A percentile compares a stretch with the other conserved stretches of the same genome.
Evolutionary conservation across 2,888 invertebrate species (phyloP).

Genomic region (Steromphala cineraria): DNA sequence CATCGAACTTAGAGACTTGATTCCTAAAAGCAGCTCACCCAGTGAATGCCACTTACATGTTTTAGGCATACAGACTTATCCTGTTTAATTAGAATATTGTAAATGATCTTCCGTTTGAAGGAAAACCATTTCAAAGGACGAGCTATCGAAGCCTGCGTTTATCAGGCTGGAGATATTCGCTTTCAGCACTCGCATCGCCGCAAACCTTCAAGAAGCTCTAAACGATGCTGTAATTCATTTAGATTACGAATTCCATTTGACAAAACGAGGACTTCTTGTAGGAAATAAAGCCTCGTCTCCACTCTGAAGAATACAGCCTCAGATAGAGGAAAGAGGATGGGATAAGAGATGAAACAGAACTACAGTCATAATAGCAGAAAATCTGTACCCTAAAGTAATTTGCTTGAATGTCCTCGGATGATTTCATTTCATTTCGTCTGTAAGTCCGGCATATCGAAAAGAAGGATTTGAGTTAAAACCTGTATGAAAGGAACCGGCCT

Average conservation of each 20-base stretch:
- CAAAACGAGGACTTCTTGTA: slow-evolving; percentile 7
- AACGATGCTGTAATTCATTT: slow-evolving; percentile 12
- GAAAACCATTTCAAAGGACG: not conserved
- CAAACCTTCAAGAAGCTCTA: not conserved
- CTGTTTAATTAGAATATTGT: slow-evolving; percentile 3
- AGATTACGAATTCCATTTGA: slow-evolving; percentile 20
- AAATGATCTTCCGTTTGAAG: not conserved
- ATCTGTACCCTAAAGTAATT: slow-evolving; percentile 16
- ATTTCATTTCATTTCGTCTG: slow-evolving; percentile 19
- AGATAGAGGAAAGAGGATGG: not conserved
- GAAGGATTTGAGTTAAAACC: slow-evolving; percentile 17
- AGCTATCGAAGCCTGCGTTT: not conserved
- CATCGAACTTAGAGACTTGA: not conserved
- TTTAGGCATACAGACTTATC: not conserved
- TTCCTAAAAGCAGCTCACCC: not conserved
- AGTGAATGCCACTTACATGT: not conserved
- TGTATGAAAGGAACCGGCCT: not conserved
- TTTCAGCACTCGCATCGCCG: not conserved
- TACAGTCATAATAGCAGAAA: slow-evolving; percentile 3
- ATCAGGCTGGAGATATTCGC: not conserved
- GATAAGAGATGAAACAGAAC: slow-evolving; percentile 11
- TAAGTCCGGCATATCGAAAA: slow-evolving; percentile 2
- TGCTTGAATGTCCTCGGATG: slow-evolving; percentile 19
- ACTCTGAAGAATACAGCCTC: not conserved
- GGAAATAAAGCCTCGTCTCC: not conserved